Conservation (phyloP, 2,113 vertebrate species). For the Oncorhynchus nerka region DNA sequence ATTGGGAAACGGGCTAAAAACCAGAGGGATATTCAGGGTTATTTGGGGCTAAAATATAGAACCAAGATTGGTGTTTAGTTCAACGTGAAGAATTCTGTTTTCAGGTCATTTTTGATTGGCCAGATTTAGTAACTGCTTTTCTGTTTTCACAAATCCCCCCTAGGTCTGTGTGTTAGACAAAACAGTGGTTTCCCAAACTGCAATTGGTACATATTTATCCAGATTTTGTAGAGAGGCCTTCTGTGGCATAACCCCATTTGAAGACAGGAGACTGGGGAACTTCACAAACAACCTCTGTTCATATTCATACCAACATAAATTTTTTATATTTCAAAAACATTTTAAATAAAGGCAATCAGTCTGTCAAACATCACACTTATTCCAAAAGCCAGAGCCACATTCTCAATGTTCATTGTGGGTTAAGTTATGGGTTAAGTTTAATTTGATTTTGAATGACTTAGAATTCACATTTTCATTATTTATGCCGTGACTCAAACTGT, state of each 20-base stretch:
- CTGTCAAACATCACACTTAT: too few species aligned
- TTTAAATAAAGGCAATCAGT: too few species aligned
- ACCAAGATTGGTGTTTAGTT: constrained; percentile 56
- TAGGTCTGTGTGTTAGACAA: constrained; percentile 45
- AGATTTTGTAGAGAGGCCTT: constrained; percentile 8
- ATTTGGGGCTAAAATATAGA: constrained; percentile 49
- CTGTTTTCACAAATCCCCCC: constrained; percentile 41
- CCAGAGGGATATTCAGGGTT: constrained; percentile 69
- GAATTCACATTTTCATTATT: too few species aligned
- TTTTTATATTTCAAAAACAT: too few species aligned
- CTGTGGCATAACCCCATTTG: background rate
- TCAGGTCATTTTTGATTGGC: constrained; percentile 59
- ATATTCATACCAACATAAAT: too few species aligned
- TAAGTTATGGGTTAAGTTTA: too few species aligned
- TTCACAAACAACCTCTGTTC: too few species aligned
- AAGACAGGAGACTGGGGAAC: too few species aligned
- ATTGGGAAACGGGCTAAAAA: constrained; percentile 38
- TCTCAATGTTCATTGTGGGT: too few species aligned
- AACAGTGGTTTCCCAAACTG: constrained; percentile 27
- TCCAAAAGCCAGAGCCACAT: too few species aligned
- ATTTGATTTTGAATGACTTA: too few species aligned
- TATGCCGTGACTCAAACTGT: too few species aligned
- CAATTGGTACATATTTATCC: constrained; percentile 39
- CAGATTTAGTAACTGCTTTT: constrained; percentile 56
- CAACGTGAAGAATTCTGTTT: constrained; percentile 59